phyloP scores from a whole-genome alignment of 2,113 vertebrate species.

The Misgurnus mizolepis region DNA sequence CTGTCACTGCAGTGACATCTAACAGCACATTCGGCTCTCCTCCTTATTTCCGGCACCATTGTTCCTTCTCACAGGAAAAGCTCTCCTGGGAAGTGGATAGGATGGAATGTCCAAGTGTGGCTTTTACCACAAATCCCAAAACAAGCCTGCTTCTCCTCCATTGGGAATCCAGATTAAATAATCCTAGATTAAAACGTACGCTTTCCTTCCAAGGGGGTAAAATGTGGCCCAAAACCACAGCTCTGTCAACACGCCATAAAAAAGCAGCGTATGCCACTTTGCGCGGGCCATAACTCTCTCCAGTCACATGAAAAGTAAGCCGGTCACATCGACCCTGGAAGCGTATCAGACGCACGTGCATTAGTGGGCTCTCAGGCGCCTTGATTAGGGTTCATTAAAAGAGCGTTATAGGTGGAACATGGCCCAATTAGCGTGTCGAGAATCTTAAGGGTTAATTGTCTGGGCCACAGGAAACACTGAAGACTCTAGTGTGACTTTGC shows the following conservation, averaged over 20 bases:
- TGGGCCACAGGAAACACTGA: constrained; percentile 50
- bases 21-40: not conserved
- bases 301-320: constrained; percentile 6
- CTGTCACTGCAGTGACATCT: constrained; percentile 27
- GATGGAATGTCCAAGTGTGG: constrained; percentile 3
- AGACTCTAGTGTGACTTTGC: constrained; percentile 36
- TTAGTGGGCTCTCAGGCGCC: constrained; percentile 27
- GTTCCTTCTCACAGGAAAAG: constrained; percentile 52
- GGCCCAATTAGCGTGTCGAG: constrained; percentile 43
- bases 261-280: constrained; percentile 29
- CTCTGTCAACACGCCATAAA: constrained; percentile 47
- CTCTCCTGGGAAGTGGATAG: not conserved
- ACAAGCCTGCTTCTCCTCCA: not conserved
- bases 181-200: constrained; percentile 50
- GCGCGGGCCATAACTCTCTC: constrained; percentile 35
- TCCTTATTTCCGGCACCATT: constrained; percentile 11
- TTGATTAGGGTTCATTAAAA: constrained; percentile 45
- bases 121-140: not conserved
- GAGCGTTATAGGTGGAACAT: constrained; percentile 27
- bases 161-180: constrained; percentile 49
- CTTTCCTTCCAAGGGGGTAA: constrained; percentile 20
- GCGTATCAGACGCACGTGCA: constrained; percentile 35
- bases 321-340: constrained; percentile 27
- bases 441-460: constrained; percentile 49
- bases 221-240: constrained; percentile 35